phyloP scores from a whole-genome alignment of 2,113 vertebrate genomes.

The Fregata magnificens region DNA sequence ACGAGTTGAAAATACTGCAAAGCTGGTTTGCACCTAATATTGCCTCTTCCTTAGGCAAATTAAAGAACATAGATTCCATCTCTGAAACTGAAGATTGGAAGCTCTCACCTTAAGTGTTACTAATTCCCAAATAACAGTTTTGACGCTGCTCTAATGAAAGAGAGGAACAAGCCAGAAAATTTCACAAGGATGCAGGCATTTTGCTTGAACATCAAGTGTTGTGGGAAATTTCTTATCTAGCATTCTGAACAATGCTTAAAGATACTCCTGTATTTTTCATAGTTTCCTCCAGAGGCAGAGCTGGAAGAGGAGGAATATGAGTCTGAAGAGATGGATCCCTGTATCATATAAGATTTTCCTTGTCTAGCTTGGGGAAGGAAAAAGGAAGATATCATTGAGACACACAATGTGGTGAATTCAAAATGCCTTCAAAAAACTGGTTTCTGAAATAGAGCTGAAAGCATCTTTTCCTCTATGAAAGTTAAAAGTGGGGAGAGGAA shows the following conservation, averaged over 20 bases:
- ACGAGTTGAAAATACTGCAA: neutral
- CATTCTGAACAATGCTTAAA: neutral
- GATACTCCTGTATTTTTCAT: neutral
- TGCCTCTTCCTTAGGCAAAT: neutral
- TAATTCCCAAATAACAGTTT: neutral
- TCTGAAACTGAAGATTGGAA: neutral
- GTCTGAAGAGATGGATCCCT: neutral
- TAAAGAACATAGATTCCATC: neutral
- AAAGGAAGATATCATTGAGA: neutral
- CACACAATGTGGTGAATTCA: neutral
- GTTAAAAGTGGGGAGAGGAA: neutral
- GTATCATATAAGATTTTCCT: neutral
- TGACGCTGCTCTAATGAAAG: neutral
- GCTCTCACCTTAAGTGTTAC: neutral
- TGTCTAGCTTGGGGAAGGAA: neutral
- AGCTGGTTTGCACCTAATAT: neutral
- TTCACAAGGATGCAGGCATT: neutral
- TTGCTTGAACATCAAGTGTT: neutral
- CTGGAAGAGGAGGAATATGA: neutral
- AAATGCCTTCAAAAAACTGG: neutral
- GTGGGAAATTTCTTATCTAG: neutral
- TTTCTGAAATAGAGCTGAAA: slow-evolving; percentile 17
- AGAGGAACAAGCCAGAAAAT: neutral
- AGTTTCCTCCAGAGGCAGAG: neutral
- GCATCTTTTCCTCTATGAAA: slow-evolving; percentile 22